Conservation (phyloP, 2,797 vertebrate genomes). For the Cossypha polioptera region DNA sequence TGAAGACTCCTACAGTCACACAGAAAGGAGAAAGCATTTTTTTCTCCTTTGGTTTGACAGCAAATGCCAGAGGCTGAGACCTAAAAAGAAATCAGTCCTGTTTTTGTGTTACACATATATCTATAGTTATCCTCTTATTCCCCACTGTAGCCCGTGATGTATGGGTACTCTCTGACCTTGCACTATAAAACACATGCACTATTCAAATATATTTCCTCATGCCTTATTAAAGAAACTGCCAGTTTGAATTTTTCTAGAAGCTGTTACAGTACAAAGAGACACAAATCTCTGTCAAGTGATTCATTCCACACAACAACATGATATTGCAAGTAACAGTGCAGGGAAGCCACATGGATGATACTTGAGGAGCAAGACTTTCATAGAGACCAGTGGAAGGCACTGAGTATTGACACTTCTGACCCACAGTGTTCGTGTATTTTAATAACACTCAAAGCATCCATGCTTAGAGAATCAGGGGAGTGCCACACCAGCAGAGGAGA, state of each 20-base stretch:
- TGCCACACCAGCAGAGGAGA: accelerated
- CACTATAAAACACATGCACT: not conserved
- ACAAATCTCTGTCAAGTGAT: not conserved
- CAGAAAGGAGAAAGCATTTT: not conserved
- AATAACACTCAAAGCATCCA: not conserved
- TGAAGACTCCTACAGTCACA: not conserved
- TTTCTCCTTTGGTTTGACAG: not conserved
- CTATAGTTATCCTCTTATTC: not conserved
- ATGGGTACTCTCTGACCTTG: not conserved
- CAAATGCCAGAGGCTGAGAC: not conserved
- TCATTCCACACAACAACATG: not conserved
- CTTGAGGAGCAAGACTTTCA: not conserved
- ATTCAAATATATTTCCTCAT: not conserved
- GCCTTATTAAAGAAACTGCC: not conserved
- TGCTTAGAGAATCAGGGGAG: not conserved
- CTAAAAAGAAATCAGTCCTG: not conserved
- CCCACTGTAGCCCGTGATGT: not conserved
- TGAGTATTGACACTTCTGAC: not conserved
- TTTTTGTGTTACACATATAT: not conserved
- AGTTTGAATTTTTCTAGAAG: not conserved
- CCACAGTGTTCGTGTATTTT: not conserved
- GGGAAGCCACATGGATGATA: not conserved
- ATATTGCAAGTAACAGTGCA: not conserved
- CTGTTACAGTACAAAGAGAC: not conserved
- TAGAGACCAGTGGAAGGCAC: not conserved